A percentile compares a stretch with the other conserved stretches of the same genome.
These are phyloP conservation scores for Anthoscopus minutus DNA, from an alignment of 2,113 vertebrate genomes.

Conservation along the genomic window DNA sequence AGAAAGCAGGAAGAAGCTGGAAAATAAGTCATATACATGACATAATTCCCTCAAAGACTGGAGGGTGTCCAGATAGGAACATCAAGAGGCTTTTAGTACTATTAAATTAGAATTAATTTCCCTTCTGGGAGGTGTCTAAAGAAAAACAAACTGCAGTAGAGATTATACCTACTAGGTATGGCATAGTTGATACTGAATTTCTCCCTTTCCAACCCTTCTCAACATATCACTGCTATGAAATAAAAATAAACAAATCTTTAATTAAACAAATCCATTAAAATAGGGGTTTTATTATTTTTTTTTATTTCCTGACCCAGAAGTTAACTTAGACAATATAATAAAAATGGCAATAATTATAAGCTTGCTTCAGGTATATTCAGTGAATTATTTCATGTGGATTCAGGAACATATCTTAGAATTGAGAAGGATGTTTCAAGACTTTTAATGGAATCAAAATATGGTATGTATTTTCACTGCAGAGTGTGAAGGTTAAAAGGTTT, in stretches of 20 bases:
- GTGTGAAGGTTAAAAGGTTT: neutral
- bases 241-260: neutral
- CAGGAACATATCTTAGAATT: neutral
- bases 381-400: neutral
- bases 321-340: neutral
- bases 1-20: constrained; percentile 3
- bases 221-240: neutral
- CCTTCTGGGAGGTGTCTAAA: constrained; percentile 1
- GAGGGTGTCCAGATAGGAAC: constrained; percentile 19
- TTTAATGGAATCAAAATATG: neutral
- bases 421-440: neutral
- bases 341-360: neutral
- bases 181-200: neutral
- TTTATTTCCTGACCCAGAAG: neutral
- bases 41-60: constrained; percentile 40
- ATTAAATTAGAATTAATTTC: constrained; percentile 38
- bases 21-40: neutral
- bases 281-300: neutral
- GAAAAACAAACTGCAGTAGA: neutral
- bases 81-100: constrained; percentile 33
- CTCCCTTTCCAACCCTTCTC: neutral
- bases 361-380: neutral
- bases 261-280: neutral
- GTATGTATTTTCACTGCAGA: neutral
- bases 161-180: neutral